These are phyloP conservation scores for Limnephilus lunatus DNA, from an alignment of 2,888 invertebrate species.

Conservation along the genomic window DNA sequence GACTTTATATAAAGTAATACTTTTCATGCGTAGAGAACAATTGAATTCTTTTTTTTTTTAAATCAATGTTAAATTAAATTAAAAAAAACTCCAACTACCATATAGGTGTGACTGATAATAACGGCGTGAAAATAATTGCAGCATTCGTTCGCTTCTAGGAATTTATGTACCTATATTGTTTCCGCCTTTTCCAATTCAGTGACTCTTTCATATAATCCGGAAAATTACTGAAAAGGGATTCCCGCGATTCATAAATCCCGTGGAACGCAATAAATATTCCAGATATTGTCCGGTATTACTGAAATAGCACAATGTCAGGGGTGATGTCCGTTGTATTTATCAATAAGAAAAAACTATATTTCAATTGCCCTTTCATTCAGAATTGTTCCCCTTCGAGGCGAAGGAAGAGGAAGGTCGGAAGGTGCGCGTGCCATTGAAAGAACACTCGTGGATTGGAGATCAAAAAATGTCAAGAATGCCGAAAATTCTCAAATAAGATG, in stretches of 20 bases:
- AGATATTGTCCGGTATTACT: constrained; percentile 39
- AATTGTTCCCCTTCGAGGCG: constrained; percentile 56
- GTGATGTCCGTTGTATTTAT: constrained; percentile 55
- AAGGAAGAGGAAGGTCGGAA: constrained; percentile 40
- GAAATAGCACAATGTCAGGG: constrained; percentile 30
- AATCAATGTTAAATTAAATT: no score
- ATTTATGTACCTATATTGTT: not conserved
- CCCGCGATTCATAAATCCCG: constrained; percentile 3
- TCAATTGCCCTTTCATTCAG: constrained; percentile 61
- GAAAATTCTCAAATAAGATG: constrained; percentile 63
- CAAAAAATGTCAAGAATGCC: constrained; percentile 65
- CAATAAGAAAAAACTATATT: constrained; percentile 63
- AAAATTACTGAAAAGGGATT: constrained; percentile 26
- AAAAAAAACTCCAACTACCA: not conserved
- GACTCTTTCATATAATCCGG: not conserved
- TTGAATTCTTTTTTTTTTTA: no score
- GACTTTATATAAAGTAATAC: no score
- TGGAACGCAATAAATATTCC: constrained; percentile 42
- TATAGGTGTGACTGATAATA: not conserved
- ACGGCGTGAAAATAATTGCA: not conserved
- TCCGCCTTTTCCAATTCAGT: not conserved
- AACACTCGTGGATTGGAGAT: constrained; percentile 65
- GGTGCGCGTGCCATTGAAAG: constrained; percentile 56
- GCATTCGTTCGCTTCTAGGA: not conserved
- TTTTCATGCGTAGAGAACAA: no score